A percentile compares a stretch with the other conserved stretches of the same genome.
Conservation (phyloP, 53 echinoderm and acorn worm genomes). For the Zoroaster sp. region DNA sequence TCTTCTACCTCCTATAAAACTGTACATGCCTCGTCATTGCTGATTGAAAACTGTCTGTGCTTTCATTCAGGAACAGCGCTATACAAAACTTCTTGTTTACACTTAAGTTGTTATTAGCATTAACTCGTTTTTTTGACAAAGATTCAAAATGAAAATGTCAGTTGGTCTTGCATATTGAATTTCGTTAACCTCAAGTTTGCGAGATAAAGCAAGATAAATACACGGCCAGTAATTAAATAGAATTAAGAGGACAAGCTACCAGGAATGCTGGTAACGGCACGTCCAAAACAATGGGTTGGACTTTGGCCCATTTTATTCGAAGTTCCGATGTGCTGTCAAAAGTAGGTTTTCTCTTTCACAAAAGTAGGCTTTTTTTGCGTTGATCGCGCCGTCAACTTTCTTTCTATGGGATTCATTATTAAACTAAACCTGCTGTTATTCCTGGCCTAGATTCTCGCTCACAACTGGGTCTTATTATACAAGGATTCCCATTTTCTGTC, state of each 20-base stretch:
- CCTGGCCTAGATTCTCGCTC: conserved; percentile 23
- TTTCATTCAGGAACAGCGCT: too few relatives aligned
- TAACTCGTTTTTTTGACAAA: too few relatives aligned
- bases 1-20: too few relatives aligned
- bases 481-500: conserved; percentile 29
- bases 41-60: too few relatives aligned
- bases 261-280: conserved; percentile 34
- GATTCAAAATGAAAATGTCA: background rate
- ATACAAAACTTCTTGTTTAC: too few relatives aligned
- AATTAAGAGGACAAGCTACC: background rate
- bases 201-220: background rate
- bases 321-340: conserved; percentile 1
- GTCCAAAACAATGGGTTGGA: conserved; percentile 3
- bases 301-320: conserved; percentile 9
- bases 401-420: background rate
- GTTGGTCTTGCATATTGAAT: background rate
- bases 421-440: conserved; percentile 11
- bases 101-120: too few relatives aligned
- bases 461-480: conserved; percentile 24
- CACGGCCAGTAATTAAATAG: conserved; percentile 26
- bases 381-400: conserved; percentile 9
- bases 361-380: conserved; percentile 10
- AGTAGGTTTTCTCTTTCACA: conserved; percentile 1
- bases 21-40: too few relatives aligned
- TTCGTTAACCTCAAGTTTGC: conserved; percentile 19